Percentiles rank a stretch among this genome's conserved stretches.
Conservation (phyloP, 2,888 invertebrate genomes). For the Tinea pellionella region DNA sequence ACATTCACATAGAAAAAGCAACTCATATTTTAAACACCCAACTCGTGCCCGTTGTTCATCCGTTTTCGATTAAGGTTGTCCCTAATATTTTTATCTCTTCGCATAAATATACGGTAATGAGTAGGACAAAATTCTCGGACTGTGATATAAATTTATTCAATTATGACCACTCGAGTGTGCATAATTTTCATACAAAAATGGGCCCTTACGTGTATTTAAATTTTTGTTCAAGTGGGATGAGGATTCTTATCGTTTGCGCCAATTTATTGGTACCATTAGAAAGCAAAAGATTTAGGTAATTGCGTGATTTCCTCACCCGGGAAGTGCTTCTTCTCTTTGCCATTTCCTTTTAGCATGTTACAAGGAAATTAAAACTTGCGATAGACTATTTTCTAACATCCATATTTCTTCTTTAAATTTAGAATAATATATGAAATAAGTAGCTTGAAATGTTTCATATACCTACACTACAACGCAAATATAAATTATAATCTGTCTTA, state of each 20-base stretch:
- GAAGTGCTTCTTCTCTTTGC: constrained; percentile 41
- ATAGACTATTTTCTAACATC: neutral
- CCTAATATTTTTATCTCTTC: constrained; percentile 68
- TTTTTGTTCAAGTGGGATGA: neutral
- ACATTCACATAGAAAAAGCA: neutral
- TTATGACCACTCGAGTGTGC: constrained; percentile 59
- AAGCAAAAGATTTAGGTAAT: constrained; percentile 3
- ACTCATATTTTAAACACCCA: neutral
- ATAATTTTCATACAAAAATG: constrained; percentile 68
- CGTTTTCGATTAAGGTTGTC: constrained; percentile 62
- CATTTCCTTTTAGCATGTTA: constrained; percentile 46
- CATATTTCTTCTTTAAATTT: neutral
- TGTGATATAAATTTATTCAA: constrained; percentile 62
- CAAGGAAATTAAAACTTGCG: constrained; percentile 26
- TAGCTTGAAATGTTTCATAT: no score
- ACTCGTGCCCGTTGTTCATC: constrained; percentile 42
- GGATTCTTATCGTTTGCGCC: neutral
- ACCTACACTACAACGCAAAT: no score
- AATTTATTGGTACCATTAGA: constrained; percentile 12
- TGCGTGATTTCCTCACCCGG: constrained; percentile 30
- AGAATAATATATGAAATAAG: no score
- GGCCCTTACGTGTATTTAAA: neutral
- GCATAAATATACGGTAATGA: constrained; percentile 67
- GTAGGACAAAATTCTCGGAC: constrained; percentile 54
- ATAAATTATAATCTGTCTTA: no score